phyloP scores from a whole-genome alignment of 2,797 vertebrate genomes.

The Echiichthys vipera region DNA sequence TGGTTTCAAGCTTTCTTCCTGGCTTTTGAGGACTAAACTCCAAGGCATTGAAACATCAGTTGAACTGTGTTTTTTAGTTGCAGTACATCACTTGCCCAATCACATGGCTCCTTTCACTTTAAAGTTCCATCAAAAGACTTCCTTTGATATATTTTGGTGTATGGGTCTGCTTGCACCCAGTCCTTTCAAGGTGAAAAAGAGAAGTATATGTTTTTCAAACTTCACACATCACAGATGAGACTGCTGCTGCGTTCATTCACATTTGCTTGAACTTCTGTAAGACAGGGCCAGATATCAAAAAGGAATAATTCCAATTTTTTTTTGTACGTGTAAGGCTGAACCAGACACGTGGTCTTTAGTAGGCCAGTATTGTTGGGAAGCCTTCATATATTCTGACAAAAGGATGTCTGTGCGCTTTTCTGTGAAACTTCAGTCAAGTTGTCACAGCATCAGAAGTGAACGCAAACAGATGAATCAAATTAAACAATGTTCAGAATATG shows the following conservation, averaged over 20 bases:
- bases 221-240: conserved; percentile 70
- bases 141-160: conserved; percentile 77
- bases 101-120: conserved; percentile 74
- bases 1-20: conserved; percentile 41
- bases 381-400: conserved; percentile 42
- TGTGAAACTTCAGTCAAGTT: conserved; percentile 43
- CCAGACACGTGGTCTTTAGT: conserved; percentile 48
- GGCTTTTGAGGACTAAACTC: conserved; percentile 74
- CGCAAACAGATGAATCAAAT: conserved; percentile 51
- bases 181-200: conserved; percentile 77
- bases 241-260: conserved; percentile 60
- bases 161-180: conserved; percentile 68
- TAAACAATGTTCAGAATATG: conserved; percentile 23
- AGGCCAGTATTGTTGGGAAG: conserved; percentile 24
- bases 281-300: conserved; percentile 59
- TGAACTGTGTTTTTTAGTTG: conserved; percentile 69
- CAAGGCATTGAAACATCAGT: conserved; percentile 70
- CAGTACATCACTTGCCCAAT: conserved; percentile 72
- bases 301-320: conserved; percentile 37
- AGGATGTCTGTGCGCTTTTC: conserved; percentile 48
- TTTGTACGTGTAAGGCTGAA: conserved; percentile 26
- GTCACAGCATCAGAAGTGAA: conserved; percentile 37
- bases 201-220: conserved; percentile 73
- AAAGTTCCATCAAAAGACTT: conserved; percentile 78
- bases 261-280: conserved; percentile 69